Evolutionary conservation across 2,797 vertebrate species (phyloP).

Genomic region (Eupleurogrammus muticus): DNA sequence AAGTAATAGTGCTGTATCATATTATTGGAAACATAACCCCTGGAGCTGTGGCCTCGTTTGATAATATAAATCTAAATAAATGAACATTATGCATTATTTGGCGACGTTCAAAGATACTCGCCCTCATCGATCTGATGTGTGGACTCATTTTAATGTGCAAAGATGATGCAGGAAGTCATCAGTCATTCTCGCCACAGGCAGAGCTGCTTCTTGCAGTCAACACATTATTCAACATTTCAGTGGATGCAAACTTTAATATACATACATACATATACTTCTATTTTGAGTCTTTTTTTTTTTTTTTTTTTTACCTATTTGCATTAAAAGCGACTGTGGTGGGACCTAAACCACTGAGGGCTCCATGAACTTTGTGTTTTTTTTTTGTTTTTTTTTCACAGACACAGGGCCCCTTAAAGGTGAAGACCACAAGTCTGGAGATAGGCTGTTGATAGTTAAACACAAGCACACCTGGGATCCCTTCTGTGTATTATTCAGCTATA

Average conservation of each 20-base stretch:
- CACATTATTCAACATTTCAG: neutral
- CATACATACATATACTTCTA: neutral
- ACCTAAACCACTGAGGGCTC: too few relatives aligned
- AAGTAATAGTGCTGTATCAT: neutral
- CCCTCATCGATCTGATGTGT: conserved; percentile 41
- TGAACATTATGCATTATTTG: conserved; percentile 8
- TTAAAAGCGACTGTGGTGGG: too few relatives aligned
- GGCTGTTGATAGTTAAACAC: too few relatives aligned
- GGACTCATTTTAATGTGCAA: conserved; percentile 23
- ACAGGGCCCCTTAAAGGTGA: too few relatives aligned
- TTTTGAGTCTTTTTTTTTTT: too few relatives aligned
- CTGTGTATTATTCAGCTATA: too few relatives aligned
- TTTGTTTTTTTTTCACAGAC: too few relatives aligned
- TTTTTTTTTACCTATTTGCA: too few relatives aligned
- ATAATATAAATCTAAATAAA: conserved; percentile 1
- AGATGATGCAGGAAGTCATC: conserved; percentile 42
- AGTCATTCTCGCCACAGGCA: conserved; percentile 21
- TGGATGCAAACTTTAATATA: neutral
- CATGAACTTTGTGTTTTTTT: too few relatives aligned
- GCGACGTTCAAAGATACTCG: conserved; percentile 39
- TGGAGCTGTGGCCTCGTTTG: neutral
- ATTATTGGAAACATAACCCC: neutral
- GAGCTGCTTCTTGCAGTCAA: neutral
- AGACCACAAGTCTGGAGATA: too few relatives aligned
- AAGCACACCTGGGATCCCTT: too few relatives aligned